Evolutionary conservation across 2,888 invertebrate species (phyloP).

Genomic region (Orchesellides sinensis): DNA sequence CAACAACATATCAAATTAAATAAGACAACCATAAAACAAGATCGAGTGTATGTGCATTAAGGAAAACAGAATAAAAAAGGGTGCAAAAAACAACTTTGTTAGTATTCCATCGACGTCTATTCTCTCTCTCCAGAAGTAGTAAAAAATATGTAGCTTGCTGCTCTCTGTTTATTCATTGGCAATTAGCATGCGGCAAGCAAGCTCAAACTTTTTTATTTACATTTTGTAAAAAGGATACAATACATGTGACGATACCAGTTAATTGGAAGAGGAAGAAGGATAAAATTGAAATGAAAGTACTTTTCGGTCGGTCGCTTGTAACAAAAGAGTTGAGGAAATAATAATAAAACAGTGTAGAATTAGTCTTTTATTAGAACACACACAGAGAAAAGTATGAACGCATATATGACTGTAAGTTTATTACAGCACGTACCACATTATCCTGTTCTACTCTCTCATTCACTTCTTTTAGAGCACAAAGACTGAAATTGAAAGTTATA

Average conservation of each 20-base stretch:
- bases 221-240: not conserved
- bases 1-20: slow-evolving; percentile 10
- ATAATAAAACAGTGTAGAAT: slow-evolving; percentile 36
- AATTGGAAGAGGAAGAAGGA: slow-evolving; percentile 23
- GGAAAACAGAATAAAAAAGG: not conserved
- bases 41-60: slow-evolving; percentile 15
- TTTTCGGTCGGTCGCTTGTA: slow-evolving; percentile 1
- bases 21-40: slow-evolving; percentile 37
- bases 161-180: not conserved
- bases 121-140: not conserved
- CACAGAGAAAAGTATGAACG: not conserved
- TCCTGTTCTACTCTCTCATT: slow-evolving; percentile 6
- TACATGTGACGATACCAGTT: not conserved
- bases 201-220: slow-evolving; percentile 25
- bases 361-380: slow-evolving; percentile 12
- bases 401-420: no score
- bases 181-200: slow-evolving; percentile 39
- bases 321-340: slow-evolving; percentile 23
- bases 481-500: slow-evolving; percentile 49
- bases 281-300: slow-evolving; percentile 33
- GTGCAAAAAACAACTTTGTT: slow-evolving; percentile 11
- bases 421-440: not conserved
- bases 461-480: slow-evolving; percentile 29
- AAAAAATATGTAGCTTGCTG: not conserved
- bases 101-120: not conserved